Conservation (phyloP, 2,113 vertebrate species). For the Pseudonaja textilis region DNA sequence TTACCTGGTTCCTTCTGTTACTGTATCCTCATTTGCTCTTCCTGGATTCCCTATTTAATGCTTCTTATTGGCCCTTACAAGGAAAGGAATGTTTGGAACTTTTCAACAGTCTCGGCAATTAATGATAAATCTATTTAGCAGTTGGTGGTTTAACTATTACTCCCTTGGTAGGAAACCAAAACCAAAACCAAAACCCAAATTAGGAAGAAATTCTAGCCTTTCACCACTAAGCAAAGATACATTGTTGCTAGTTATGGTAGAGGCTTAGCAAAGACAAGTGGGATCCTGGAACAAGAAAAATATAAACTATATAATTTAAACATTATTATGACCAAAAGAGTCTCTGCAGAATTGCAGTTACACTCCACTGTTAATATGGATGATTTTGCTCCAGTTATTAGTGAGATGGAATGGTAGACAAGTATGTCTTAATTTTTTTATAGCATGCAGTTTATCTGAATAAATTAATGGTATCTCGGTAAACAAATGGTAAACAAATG, state of each 20-base stretch:
- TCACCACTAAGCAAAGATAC: constrained; percentile 41
- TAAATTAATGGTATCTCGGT: not conserved
- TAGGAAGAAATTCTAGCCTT: constrained; percentile 46
- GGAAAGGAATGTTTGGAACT: constrained; percentile 56
- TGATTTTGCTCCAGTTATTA: not conserved
- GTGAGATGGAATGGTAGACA: not conserved
- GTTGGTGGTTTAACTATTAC: constrained; percentile 59
- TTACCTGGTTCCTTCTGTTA: constrained; percentile 62
- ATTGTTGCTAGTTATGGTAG: constrained; percentile 20
- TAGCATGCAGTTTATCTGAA: not conserved
- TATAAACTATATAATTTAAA: constrained; percentile 35
- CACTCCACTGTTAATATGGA: not conserved
- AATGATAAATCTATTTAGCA: constrained; percentile 66
- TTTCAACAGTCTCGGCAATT: constrained; percentile 57
- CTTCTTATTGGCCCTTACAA: constrained; percentile 61
- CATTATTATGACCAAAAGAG: constrained; percentile 10
- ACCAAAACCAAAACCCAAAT: constrained; percentile 50
- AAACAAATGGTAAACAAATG: not conserved
- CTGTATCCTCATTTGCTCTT: constrained; percentile 48
- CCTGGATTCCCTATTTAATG: constrained; percentile 54
- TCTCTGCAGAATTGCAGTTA: constrained; percentile 20
- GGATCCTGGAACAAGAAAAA: constrained; percentile 36
- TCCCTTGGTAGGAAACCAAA: constrained; percentile 47
- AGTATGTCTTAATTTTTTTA: constrained; percentile 21
- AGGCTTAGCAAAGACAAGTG: constrained; percentile 6